Evolutionary conservation across 1,140 invertebrate genomes (phyloP).

Genomic region (Brachionus koreanus): DNA sequence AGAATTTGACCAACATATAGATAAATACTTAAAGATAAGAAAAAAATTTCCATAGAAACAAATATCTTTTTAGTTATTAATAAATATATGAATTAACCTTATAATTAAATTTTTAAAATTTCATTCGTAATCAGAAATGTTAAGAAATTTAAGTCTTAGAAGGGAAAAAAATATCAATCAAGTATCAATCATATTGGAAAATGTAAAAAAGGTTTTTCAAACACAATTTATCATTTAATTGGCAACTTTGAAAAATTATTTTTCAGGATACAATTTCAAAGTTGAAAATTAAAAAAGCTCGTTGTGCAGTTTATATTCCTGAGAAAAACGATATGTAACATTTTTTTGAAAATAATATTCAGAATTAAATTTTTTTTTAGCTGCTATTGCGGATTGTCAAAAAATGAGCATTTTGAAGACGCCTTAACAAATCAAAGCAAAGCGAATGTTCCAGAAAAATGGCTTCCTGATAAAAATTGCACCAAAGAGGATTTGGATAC

Average conservation of each 20-base stretch:
- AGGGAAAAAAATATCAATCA: too few species aligned
- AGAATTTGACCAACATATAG: too few species aligned
- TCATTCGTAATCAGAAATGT: too few species aligned
- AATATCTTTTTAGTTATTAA: too few species aligned
- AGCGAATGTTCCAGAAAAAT: background rate
- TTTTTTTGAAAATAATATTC: background rate
- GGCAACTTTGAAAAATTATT: background rate
- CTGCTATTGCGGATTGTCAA: background rate
- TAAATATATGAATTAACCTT: too few species aligned
- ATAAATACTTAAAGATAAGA: too few species aligned
- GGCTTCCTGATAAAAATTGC: background rate
- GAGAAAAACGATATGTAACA: background rate
- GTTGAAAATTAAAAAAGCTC: background rate
- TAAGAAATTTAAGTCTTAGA: too few species aligned
- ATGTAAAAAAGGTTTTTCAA: background rate
- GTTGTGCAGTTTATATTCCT: background rate
- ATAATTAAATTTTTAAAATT: too few species aligned
- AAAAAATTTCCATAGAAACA: too few species aligned
- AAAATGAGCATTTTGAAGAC: background rate
- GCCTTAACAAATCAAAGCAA: background rate
- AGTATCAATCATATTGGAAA: background rate
- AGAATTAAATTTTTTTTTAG: background rate
- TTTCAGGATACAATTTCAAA: background rate
- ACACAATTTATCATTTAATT: background rate
- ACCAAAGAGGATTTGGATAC: constrained; percentile 2